These are phyloP conservation scores for Pollenia amentaria DNA, from an alignment of 2,888 invertebrate genomes.

Conservation along the genomic window DNA sequence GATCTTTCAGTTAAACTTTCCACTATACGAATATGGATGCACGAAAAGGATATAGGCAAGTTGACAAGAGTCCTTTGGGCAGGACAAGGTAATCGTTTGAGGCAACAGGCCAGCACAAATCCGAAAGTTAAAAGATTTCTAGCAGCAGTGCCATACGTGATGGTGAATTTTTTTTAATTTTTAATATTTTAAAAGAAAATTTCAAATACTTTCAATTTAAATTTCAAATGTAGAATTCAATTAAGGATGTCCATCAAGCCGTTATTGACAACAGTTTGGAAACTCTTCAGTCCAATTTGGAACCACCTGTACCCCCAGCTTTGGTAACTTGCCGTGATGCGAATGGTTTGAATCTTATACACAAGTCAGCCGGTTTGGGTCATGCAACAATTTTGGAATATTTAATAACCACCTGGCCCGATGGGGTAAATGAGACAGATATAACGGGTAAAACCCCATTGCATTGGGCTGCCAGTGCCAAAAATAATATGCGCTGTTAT, in stretches of 20 bases:
- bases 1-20: conserved; percentile 92
- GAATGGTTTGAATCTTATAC: conserved; percentile 93
- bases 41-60: conserved; percentile 94
- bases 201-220: neutral
- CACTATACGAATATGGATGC: conserved; percentile 97
- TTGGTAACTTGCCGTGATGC: conserved; percentile 91
- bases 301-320: conserved; percentile 89
- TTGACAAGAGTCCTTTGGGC: conserved; percentile 95
- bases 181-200: neutral
- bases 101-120: conserved; percentile 94
- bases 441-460: conserved; percentile 94
- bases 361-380: conserved; percentile 94
- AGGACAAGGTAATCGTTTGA: conserved; percentile 93
- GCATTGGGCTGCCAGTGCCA: conserved; percentile 93
- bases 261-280: conserved; percentile 92
- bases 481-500: conserved; percentile 91
- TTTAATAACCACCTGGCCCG: conserved; percentile 89
- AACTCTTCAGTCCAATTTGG: conserved; percentile 87
- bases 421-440: conserved; percentile 89
- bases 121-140: conserved; percentile 93
- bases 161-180: conserved; percentile 88
- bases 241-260: conserved; percentile 92
- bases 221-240: conserved; percentile 87
- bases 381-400: conserved; percentile 90
- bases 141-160: conserved; percentile 96